Percentiles rank a stretch among this genome's conserved stretches.
Evolutionary conservation across 2,113 vertebrate genomes (phyloP).

Genomic region (Gavialis gangeticus): DNA sequence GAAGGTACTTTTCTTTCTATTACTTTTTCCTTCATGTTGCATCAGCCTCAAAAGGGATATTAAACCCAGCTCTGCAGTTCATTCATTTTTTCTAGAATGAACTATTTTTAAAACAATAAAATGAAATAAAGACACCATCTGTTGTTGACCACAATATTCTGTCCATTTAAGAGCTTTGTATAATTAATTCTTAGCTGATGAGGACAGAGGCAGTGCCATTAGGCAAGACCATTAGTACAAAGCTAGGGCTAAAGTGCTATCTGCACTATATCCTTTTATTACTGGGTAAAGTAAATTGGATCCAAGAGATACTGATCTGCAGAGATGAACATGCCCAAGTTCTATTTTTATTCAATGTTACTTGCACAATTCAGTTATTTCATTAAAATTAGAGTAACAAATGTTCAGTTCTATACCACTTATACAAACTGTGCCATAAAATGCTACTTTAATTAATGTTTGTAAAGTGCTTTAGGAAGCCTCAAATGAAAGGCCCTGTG

Average conservation of each 20-base stretch:
- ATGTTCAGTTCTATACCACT: not conserved
- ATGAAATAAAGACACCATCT: not conserved
- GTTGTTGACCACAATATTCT: not conserved
- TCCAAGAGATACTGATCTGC: not conserved
- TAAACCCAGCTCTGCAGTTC: not conserved
- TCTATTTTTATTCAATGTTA: not conserved
- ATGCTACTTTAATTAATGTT: not conserved
- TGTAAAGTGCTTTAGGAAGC: not conserved
- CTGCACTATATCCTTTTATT: not conserved
- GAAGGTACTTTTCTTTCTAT: not conserved
- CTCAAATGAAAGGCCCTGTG: not conserved
- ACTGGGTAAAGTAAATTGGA: constrained; percentile 4
- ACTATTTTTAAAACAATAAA: not conserved
- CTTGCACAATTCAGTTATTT: constrained; percentile 6
- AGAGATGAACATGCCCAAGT: not conserved
- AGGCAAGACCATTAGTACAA: constrained; percentile 8
- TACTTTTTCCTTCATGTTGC: not conserved
- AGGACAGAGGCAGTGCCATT: not conserved
- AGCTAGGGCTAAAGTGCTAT: not conserved
- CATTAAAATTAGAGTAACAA: not conserved
- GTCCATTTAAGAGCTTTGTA: not conserved
- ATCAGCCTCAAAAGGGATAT: not conserved
- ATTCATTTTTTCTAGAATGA: not conserved
- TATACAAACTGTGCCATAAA: not conserved
- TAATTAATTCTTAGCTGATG: not conserved